Conservation (phyloP, 2,113 vertebrate species). For the Cinclus cinclus region DNA sequence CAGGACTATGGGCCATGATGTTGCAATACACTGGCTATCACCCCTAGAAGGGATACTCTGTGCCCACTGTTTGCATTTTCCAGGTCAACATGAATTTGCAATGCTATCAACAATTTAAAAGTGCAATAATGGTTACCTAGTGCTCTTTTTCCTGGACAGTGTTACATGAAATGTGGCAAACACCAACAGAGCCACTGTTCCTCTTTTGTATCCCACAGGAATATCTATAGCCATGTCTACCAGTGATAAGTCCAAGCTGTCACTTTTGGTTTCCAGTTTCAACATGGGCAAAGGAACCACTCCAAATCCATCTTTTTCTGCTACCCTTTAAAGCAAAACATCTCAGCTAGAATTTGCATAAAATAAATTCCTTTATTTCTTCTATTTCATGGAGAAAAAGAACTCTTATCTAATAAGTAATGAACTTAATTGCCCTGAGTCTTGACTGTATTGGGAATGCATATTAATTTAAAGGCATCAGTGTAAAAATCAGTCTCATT, state of each 20-base stretch:
- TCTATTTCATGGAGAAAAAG: background rate
- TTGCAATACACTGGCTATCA: background rate
- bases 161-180: background rate
- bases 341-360: background rate
- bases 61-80: background rate
- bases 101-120: background rate
- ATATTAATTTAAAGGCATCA: background rate
- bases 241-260: background rate
- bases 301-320: background rate
- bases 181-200: background rate
- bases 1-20: background rate
- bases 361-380: background rate
- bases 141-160: background rate
- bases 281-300: background rate
- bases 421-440: background rate
- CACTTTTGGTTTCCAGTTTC: background rate
- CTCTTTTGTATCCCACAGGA: background rate
- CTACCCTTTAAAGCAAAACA: background rate
- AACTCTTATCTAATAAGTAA: background rate
- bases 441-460: background rate
- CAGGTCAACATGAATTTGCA: background rate
- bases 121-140: background rate
- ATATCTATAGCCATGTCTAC: background rate
- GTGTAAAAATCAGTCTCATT: conserved; percentile 8
- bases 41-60: background rate